Percentiles rank a stretch among this genome's conserved stretches.
Conservation (phyloP, 2,888 invertebrate species). For the Ormyrus rosae region DNA sequence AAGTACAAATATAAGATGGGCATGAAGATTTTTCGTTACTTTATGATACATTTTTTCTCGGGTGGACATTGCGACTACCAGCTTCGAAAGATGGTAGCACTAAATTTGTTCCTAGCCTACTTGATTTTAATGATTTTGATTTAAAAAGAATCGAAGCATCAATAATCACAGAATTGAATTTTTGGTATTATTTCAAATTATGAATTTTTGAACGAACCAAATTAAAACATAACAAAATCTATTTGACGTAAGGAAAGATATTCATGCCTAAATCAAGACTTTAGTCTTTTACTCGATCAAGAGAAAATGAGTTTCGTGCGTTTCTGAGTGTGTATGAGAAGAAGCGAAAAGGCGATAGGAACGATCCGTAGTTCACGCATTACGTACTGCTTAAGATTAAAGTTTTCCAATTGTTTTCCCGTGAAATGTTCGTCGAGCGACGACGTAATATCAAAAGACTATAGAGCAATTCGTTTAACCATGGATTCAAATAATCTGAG, state of each 20-base stretch:
- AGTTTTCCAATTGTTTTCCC: slow-evolving; percentile 5
- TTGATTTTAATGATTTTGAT: too few species aligned
- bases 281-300: slow-evolving; percentile 28
- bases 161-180: too few species aligned
- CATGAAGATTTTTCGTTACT: slow-evolving; percentile 21
- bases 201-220: too few species aligned
- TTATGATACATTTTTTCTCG: neutral
- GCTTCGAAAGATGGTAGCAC: too few species aligned
- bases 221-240: neutral
- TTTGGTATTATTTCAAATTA: too few species aligned
- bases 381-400: slow-evolving; percentile 14
- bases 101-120: too few species aligned
- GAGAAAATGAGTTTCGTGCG: slow-evolving; percentile 2
- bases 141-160: too few species aligned
- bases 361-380: neutral
- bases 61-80: too few species aligned
- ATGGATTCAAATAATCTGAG: neutral
- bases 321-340: slow-evolving; percentile 12
- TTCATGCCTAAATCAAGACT: slow-evolving; percentile 30
- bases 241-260: slow-evolving; percentile 21
- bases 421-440: slow-evolving; percentile 5
- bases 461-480: neutral
- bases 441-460: slow-evolving; percentile 26
- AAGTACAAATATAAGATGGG: slow-evolving; percentile 49
- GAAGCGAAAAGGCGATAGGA: neutral